Percentiles rank a stretch among this genome's conserved stretches.
Evolutionary conservation across 2,113 vertebrate species (phyloP).

Genomic region (Corythaeola cristata): DNA sequence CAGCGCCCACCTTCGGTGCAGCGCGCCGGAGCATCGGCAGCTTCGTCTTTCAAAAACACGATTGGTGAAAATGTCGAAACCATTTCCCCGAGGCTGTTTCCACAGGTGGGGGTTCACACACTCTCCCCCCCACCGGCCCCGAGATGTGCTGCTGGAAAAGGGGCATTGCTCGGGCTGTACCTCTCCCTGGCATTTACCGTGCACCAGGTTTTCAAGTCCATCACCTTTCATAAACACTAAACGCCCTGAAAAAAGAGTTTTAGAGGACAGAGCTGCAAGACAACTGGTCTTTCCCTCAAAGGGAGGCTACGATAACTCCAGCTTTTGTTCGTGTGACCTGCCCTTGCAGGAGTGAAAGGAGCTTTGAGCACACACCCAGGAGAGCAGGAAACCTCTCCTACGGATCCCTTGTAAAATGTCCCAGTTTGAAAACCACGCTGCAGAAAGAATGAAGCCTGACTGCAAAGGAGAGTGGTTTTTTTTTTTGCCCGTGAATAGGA

Average conservation of each 20-base stretch:
- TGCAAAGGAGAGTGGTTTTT: conserved; percentile 17
- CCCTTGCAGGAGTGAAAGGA: conserved; percentile 56
- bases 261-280: not conserved
- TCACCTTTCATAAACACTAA: not conserved
- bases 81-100: fast-evolving
- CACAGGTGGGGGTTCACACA: not conserved
- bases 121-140: not conserved
- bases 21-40: not conserved
- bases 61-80: not conserved
- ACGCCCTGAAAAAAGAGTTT: not conserved
- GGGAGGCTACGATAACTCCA: conserved; percentile 27
- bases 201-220: not conserved
- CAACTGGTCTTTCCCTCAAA: not conserved
- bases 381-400: conserved; percentile 60
- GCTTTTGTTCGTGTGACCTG: conserved; percentile 62
- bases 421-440: conserved; percentile 30
- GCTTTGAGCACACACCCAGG: conserved; percentile 58
- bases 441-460: conserved; percentile 57
- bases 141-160: not conserved
- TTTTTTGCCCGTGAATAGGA: conserved; percentile 5
- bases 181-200: not conserved
- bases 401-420: conserved; percentile 29
- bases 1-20: not conserved
- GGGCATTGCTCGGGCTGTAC: not conserved
- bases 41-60: not conserved